These are phyloP conservation scores for Sebastes wilsoni DNA, from an alignment of 2,797 vertebrate genomes.

Conservation along the genomic window DNA sequence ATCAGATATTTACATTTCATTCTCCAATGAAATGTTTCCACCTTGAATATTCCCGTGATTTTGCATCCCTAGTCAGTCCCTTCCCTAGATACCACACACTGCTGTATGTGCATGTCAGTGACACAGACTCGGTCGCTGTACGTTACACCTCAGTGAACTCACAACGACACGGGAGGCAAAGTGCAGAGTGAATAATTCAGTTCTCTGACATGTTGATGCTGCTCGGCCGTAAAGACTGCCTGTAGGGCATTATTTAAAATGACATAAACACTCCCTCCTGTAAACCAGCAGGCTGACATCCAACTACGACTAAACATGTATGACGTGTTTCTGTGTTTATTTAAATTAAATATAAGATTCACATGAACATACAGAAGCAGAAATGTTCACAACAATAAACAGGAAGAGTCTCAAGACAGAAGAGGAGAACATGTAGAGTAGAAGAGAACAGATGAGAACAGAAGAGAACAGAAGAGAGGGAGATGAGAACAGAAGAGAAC, in stretches of 20 bases:
- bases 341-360: not conserved
- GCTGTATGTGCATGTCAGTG: too few species aligned
- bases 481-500: too few species aligned
- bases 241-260: conserved; percentile 12
- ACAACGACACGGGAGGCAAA: not conserved
- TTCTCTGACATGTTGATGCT: conserved; percentile 31
- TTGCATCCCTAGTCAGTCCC: too few species aligned
- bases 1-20: too few species aligned
- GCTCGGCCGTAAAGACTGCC: not conserved
- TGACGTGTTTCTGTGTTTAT: not conserved
- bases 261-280: not conserved
- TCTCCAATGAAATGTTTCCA: too few species aligned
- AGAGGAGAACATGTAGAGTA: not conserved
- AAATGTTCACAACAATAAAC: not conserved
- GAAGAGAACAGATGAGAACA: too few species aligned
- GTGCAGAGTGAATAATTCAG: conserved; percentile 52
- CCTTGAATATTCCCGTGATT: too few species aligned
- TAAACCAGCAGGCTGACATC: not conserved
- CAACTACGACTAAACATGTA: not conserved
- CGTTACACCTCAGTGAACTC: not conserved
- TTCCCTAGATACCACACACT: too few species aligned
- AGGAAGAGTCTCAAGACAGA: not conserved
- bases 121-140: too few species aligned
- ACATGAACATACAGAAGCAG: not conserved
- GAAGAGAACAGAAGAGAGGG: too few species aligned